phyloP scores from a whole-genome alignment of 2,113 vertebrate species.

The Chaenocephalus aceratus region DNA sequence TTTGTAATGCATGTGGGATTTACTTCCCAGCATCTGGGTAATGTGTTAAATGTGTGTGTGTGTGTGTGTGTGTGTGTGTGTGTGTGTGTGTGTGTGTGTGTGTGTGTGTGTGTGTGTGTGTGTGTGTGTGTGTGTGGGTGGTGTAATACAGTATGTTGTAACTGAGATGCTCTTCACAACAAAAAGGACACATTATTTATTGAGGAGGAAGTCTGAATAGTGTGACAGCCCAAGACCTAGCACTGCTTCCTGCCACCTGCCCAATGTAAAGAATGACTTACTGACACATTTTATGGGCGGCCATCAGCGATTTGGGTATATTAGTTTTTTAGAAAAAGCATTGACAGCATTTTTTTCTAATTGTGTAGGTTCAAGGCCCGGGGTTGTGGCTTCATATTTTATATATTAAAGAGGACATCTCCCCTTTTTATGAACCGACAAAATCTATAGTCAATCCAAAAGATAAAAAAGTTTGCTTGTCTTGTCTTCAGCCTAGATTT shows the following conservation, averaged over 20 bases:
- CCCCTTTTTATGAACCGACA: neutral
- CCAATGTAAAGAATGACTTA: too few relatives aligned
- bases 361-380: too few relatives aligned
- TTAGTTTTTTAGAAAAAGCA: too few relatives aligned
- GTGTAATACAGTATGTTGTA: constrained; percentile 29
- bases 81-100: neutral
- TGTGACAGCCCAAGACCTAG: too few relatives aligned
- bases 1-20: constrained; percentile 44
- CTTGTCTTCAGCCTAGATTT: constrained; percentile 16
- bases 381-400: too few relatives aligned
- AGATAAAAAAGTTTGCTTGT: neutral
- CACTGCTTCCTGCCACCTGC: too few relatives aligned
- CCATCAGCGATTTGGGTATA: too few relatives aligned
- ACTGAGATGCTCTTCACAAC: neutral
- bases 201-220: neutral
- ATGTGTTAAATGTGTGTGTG: constrained; percentile 32
- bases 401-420: neutral
- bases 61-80: neutral
- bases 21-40: constrained; percentile 25
- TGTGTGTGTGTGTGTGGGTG: neutral
- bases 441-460: constrained; percentile 5
- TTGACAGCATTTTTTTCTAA: too few relatives aligned
- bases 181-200: constrained; percentile 15
- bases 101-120: neutral
- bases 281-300: too few relatives aligned